phyloP scores from a whole-genome alignment of 2,797 vertebrate genomes.

The Danio jaintianensis region DNA sequence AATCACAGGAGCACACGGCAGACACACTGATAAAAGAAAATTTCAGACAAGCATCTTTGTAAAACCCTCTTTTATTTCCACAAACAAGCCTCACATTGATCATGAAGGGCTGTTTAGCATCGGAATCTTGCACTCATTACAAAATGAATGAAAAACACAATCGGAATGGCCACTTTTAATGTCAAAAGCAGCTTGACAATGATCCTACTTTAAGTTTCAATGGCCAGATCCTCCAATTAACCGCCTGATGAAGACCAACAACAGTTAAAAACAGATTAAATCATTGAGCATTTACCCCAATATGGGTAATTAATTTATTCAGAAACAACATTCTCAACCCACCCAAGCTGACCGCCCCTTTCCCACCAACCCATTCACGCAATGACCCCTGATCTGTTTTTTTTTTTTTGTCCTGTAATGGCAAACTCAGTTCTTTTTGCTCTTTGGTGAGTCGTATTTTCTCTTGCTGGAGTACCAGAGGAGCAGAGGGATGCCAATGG shows the following conservation, averaged over 20 bases:
- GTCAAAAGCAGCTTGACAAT: background rate
- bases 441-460: conserved; percentile 92
- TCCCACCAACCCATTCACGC: background rate
- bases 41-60: conserved; percentile 21
- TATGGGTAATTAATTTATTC: conserved; percentile 70
- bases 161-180: background rate
- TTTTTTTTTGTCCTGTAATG: background rate
- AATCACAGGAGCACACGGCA: background rate
- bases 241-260: background rate
- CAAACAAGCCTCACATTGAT: background rate
- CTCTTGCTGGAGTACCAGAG: conserved; percentile 98
- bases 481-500: conserved; percentile 94
- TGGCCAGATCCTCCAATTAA: background rate
- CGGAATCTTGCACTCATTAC: conserved; percentile 21
- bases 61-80: conserved; percentile 63
- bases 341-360: background rate
- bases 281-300: conserved; percentile 68
- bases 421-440: conserved; percentile 88
- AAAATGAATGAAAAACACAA: conserved; percentile 12
- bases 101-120: conserved; percentile 9
- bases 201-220: background rate
- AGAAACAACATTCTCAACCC: conserved; percentile 15
- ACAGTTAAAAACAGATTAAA: conserved; percentile 38
- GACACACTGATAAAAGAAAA: background rate
- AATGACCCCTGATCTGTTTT: conserved; percentile 11